Evolutionary conservation across 2,113 vertebrate species (phyloP), one percentile per base, ranked within the genome.

Genomic region (Thryonomys swinderianus): DNA sequence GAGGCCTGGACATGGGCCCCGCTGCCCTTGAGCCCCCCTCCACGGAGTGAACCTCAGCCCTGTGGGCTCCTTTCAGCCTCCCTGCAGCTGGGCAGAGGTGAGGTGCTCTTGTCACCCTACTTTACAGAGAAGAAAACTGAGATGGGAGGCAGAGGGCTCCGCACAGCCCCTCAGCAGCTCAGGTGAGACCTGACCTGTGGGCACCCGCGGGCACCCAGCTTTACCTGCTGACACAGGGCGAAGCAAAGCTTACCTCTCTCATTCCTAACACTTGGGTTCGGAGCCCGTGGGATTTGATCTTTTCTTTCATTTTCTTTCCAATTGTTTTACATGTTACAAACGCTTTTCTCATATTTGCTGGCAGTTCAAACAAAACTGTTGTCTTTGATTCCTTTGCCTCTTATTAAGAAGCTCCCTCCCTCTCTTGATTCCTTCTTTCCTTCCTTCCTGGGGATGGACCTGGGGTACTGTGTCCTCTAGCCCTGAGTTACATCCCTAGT

Each of bases 61-160:
- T 1, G 12, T 17, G 34, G 45, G 30, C 10, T 2, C 48, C 34
- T 34, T 9, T 3, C 5, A 14, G 7, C 57, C 20, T n/a, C 30
- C 0, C 5, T 2, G 32, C 18, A 9, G 34, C 57, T 0, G 0
- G 0, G 1, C 16, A 0, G 42, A n/a, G 12, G 25, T 30, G 10
- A 27, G 34, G 42, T 30, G 6, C 55, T 32, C 1, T 7, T 11
- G 69, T 37, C 25, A 23, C 0, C 12, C 3, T 53, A 18, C 3
- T 57, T 67, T 62, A 10, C 37, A 64, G 79, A 16, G 3, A 21
- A 5, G 6, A 48, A 42, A 69, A 2, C 66, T 8, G 57, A 61
- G 42, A 4, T 6, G 6, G 25, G 37, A 30, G 18, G 13, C 67
- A 14, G 55, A 25, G 73, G 0, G 0, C 16, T 55, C 0, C 67